A percentile compares a stretch with the other conserved stretches of the same genome.
phyloP scores from a whole-genome alignment of 2,797 vertebrate species.

The Rhincodon typus region DNA sequence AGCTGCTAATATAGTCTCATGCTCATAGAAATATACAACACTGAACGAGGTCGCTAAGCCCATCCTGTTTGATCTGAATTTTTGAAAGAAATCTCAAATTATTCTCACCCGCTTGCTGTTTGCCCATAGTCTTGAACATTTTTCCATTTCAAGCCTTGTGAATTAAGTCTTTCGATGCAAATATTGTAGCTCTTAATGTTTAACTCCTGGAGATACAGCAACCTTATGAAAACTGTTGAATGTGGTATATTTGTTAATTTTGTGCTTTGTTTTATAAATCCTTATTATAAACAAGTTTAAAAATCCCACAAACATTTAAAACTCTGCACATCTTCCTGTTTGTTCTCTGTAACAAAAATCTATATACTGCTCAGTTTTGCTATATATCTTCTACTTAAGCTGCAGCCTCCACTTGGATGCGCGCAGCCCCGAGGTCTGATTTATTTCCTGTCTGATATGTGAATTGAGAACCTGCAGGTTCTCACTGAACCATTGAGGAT shows the following conservation, averaged over 20 bases:
- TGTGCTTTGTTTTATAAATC: not conserved
- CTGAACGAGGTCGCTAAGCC: not conserved
- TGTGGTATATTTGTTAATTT: not conserved
- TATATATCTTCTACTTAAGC: not conserved
- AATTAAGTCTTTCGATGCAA: not conserved
- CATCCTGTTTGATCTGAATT: not conserved
- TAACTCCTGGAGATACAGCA: not conserved
- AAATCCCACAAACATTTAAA: not conserved
- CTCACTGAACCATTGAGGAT: not conserved
- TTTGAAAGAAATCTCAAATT: not conserved
- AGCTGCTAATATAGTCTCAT: not conserved
- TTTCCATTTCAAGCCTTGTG: not conserved
- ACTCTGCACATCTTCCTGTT: not conserved
- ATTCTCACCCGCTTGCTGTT: not conserved
- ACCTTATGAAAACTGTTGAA: not conserved
- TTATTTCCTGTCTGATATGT: conserved; percentile 1
- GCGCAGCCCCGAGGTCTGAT: not conserved
- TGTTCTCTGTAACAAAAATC: not conserved
- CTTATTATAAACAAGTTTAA: not conserved
- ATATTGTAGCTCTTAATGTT: not conserved
- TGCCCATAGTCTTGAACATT: not conserved
- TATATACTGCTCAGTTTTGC: not conserved
- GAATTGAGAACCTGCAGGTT: not conserved
- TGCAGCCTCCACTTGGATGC: not conserved
- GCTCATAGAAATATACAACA: not conserved